phyloP scores from a whole-genome alignment of 2,888 invertebrate genomes.

The Pseudococcus longispinus region DNA sequence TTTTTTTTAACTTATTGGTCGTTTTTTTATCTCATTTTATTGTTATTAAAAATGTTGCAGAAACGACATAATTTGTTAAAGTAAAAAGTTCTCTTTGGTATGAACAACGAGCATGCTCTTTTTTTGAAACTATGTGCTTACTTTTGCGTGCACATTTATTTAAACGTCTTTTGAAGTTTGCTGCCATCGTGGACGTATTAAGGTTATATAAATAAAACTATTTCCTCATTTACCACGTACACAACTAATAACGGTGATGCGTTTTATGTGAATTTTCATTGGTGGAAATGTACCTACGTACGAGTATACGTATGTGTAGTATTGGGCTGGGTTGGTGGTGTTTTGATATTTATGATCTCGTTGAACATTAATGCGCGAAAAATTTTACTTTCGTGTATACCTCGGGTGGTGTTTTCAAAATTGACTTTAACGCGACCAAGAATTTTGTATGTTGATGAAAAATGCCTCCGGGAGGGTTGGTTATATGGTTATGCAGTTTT shows the following conservation, averaged over 20 bases:
- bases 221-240: not conserved
- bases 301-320: not conserved
- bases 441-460: not conserved
- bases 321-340: no score
- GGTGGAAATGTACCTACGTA: not conserved
- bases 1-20: not conserved
- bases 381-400: not conserved
- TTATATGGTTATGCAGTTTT: not conserved
- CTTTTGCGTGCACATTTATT: not conserved
- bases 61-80: not conserved
- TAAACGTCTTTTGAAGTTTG: constrained; percentile 6
- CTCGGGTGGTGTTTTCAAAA: not conserved
- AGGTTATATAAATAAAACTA: constrained; percentile 11
- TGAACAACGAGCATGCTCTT: not conserved
- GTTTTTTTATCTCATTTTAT: not conserved
- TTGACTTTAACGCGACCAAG: not conserved
- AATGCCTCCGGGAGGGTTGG: not conserved
- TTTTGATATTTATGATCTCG: no score
- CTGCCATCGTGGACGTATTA: not conserved
- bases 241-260: not conserved
- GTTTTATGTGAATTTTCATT: constrained; percentile 7
- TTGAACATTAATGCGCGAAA: not conserved
- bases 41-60: not conserved
- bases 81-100: not conserved
- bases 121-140: not conserved